phyloP scores from a whole-genome alignment of 2,113 vertebrate species.

The Oncorhynchus masou region DNA sequence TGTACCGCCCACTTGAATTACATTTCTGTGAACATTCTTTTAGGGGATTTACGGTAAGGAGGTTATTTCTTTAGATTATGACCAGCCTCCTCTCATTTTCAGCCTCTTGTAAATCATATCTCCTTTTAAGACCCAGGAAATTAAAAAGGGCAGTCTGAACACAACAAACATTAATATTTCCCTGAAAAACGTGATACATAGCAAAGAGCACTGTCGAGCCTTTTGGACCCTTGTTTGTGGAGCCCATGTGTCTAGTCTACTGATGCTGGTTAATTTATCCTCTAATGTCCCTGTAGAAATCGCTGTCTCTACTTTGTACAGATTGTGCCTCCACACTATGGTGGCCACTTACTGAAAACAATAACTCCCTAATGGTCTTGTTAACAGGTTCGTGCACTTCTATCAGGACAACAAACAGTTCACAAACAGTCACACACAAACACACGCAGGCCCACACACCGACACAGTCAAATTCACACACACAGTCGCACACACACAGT shows the following conservation, averaged over 20 bases:
- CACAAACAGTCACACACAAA: slow-evolving; percentile 2
- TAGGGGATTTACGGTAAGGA: neutral
- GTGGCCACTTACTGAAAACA: neutral
- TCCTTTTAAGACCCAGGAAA: neutral
- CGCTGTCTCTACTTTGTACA: neutral
- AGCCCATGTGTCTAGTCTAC: neutral
- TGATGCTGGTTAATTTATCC: neutral
- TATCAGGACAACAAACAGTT: neutral
- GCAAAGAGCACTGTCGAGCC: neutral
- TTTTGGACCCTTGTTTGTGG: neutral
- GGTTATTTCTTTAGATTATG: neutral
- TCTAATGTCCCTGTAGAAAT: neutral
- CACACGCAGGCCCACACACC: neutral
- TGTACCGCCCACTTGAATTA: neutral
- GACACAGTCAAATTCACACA: neutral
- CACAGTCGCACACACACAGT: neutral
- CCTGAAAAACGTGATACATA: no score
- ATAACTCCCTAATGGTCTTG: neutral
- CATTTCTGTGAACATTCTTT: neutral
- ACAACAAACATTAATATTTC: neutral
- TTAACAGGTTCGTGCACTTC: slow-evolving; percentile 15
- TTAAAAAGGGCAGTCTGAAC: neutral
- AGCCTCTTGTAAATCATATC: neutral
- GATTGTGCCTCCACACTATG: neutral
- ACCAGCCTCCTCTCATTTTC: neutral